phyloP scores from a whole-genome alignment of 2,797 vertebrate genomes.

The Echeneis naucrates region DNA sequence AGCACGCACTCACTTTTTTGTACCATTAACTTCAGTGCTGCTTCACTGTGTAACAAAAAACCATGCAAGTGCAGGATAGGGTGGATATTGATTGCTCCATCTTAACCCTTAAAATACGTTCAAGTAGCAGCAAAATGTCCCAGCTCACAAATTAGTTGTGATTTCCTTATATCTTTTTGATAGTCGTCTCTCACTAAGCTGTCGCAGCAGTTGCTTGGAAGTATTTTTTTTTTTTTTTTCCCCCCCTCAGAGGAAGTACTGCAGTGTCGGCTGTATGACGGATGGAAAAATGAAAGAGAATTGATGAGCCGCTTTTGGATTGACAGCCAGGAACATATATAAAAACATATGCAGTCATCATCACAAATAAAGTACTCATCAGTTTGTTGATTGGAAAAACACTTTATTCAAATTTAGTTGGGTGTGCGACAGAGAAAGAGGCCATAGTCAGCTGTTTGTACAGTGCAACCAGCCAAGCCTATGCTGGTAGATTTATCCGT shows the following conservation, averaged over 20 bases:
- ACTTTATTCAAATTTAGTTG: conserved; percentile 29
- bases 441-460: conserved; percentile 69
- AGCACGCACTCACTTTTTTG: conserved; percentile 44
- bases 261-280: conserved; percentile 48
- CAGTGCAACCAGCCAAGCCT: conserved; percentile 58
- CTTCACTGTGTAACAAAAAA: conserved; percentile 45
- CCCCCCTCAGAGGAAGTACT: conserved; percentile 33
- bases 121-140: conserved; percentile 44
- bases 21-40: conserved; percentile 41
- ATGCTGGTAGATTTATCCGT: conserved; percentile 56
- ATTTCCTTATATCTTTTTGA: conserved; percentile 53
- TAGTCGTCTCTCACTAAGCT: conserved; percentile 36
- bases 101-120: conserved; percentile 52
- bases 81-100: conserved; percentile 56
- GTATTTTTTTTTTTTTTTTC: too few species aligned
- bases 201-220: conserved; percentile 52
- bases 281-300: conserved; percentile 58
- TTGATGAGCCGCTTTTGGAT: conserved; percentile 39
- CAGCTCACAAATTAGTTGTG: conserved; percentile 24
- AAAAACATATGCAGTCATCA: conserved; percentile 29
- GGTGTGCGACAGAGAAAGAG: conserved; percentile 35
- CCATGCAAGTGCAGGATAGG: conserved; percentile 33
- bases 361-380: conserved; percentile 27
- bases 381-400: conserved; percentile 35
- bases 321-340: conserved; percentile 25